Evolutionary conservation across 2,888 invertebrate genomes (phyloP), one percentile per base, ranked within the genome.

Genomic region (Patella pellucida): DNA sequence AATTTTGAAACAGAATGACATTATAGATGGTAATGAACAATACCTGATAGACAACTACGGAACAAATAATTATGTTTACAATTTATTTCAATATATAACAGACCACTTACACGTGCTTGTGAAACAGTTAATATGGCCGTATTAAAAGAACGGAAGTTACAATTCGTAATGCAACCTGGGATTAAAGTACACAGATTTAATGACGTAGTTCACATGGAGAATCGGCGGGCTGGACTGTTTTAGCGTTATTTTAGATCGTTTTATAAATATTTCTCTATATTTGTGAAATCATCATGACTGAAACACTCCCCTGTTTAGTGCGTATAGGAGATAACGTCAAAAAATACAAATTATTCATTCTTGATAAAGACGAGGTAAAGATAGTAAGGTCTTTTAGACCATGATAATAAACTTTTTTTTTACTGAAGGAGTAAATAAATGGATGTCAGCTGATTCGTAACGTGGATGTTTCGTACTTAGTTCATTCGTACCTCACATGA

Each of bases 261-360:
- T 19, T 71, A 52, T 51, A 16, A 27, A 52, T 19, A 50, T 27
- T 19, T 5, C n/a, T 23, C 19, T 3, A 19, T 14, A 51, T 19
- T 73, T 68, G 72, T 41, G 14, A 80, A 73, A 69, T 52, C 56
- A 75, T 72, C 73, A 78, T 79, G 80, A 73, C 77, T 27, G 73
- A 81, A 77, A 68, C 71, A 11, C 51, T 82, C 2, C 79, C 83
- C 4, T 85, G 86, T 76, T 77, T 87, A 19, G 78, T 82, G 52
- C 77, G 87, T 52, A 52, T 84, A 16, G 86, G 86, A 9, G 85
- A 86, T 41, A 84, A 82, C 75, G 74, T 82, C 4, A 86, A 86
- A 71, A 87, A 86, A 71, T 80, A 86, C 74, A 83, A 81, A 72
- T 74, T 85, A 7, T 81, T 87, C 11, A 75, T 78, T 41, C 76